A percentile compares a stretch with the other conserved stretches of the same genome.
Conservation (phyloP, 2,888 invertebrate species). For the Nymphalis c-album region DNA sequence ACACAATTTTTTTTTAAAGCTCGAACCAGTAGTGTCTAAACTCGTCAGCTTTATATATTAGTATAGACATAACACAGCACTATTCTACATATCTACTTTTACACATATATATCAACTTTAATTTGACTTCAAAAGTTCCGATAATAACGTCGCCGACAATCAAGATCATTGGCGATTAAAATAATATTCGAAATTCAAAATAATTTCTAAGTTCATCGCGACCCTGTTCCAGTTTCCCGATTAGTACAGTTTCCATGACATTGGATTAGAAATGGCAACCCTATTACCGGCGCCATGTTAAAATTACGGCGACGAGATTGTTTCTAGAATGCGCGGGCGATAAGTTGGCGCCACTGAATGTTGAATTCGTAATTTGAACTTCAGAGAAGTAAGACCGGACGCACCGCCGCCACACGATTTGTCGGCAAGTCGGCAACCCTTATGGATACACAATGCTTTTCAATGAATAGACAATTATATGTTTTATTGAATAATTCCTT, state of each 20-base stretch:
- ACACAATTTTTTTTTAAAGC: too few species aligned
- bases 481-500: conserved; percentile 16
- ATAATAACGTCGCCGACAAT: too few species aligned
- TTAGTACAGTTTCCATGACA: background rate
- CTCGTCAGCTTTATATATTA: too few species aligned
- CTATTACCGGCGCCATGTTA: conserved; percentile 34
- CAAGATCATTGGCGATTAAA: too few species aligned
- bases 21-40: too few species aligned
- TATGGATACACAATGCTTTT: conserved; percentile 29
- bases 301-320: conserved; percentile 35
- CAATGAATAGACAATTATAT: conserved; percentile 30
- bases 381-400: conserved; percentile 54
- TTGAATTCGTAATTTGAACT: conserved; percentile 52
- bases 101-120: too few species aligned
- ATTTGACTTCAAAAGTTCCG: too few species aligned
- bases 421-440: conserved; percentile 36
- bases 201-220: background rate
- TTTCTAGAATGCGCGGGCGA: conserved; percentile 42
- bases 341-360: conserved; percentile 45
- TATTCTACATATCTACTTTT: too few species aligned
- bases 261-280: conserved; percentile 18
- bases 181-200: too few species aligned
- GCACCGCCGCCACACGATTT: conserved; percentile 38
- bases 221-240: background rate
- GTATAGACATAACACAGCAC: too few species aligned